A percentile compares a stretch with the other conserved stretches of the same genome.
Conservation (phyloP, 2,113 vertebrate species). For the Platycercus adscitus region DNA sequence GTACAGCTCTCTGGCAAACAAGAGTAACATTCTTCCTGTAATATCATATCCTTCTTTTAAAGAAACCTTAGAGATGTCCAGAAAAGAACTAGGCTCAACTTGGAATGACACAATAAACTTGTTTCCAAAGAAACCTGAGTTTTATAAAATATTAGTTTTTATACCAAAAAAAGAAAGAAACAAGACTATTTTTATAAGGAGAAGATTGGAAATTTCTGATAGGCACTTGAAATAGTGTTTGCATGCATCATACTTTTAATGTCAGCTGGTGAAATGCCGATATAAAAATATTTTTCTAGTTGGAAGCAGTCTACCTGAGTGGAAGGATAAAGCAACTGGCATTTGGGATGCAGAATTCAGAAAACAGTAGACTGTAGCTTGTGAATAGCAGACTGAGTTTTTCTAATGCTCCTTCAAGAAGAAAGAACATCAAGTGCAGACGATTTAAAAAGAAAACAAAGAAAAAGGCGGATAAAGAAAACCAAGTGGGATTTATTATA, state of each 20-base stretch:
- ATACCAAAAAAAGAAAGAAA: background rate
- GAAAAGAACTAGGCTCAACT: constrained; percentile 48
- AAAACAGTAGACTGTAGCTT: background rate
- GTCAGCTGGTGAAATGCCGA: background rate
- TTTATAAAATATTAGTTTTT: constrained; percentile 45
- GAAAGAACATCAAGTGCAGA: background rate
- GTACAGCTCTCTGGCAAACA: constrained; percentile 64
- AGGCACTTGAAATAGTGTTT: background rate
- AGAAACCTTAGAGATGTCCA: constrained; percentile 57
- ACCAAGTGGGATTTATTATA: background rate
- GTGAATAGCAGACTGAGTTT: background rate
- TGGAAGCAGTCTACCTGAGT: constrained; percentile 20
- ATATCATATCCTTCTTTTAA: constrained; percentile 64
- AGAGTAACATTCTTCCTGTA: constrained; percentile 59
- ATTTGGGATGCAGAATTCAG: background rate
- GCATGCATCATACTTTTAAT: background rate
- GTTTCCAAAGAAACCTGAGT: constrained; percentile 49
- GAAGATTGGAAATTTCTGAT: constrained; percentile 6
- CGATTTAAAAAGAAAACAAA: background rate
- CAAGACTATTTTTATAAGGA: constrained; percentile 17
- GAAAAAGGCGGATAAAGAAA: background rate
- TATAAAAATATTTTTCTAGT: background rate
- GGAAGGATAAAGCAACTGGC: background rate
- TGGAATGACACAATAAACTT: constrained; percentile 37
- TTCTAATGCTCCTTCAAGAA: background rate